A percentile compares a stretch with the other conserved stretches of the same genome.
Evolutionary conservation across 2,797 vertebrate genomes (phyloP).

Genomic region (Microctenopoma stevenorrisi): DNA sequence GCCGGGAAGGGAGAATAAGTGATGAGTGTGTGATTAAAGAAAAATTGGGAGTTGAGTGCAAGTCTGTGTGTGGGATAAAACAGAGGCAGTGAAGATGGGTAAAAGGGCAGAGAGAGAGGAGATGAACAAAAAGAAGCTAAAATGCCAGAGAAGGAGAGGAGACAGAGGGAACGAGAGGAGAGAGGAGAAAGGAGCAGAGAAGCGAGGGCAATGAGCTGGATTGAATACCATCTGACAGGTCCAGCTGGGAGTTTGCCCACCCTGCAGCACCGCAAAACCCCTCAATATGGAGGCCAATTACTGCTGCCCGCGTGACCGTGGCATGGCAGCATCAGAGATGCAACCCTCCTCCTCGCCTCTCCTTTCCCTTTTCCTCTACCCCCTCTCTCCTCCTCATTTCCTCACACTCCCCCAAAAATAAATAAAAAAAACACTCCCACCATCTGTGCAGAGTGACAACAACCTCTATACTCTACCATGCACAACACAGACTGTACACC

Average conservation of each 20-base stretch:
- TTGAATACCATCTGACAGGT: slow-evolving; percentile 88
- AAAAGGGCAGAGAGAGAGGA: slow-evolving; percentile 30
- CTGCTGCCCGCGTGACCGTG: slow-evolving; percentile 86
- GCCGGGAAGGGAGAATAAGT: slow-evolving; percentile 48
- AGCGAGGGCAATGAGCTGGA: slow-evolving; percentile 86
- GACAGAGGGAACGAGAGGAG: slow-evolving; percentile 57
- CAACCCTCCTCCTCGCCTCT: slow-evolving; percentile 61
- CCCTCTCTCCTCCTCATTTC: slow-evolving; percentile 42
- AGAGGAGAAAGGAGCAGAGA: slow-evolving; percentile 66
- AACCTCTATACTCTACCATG: slow-evolving; percentile 81
- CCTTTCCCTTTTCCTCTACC: slow-evolving; percentile 39
- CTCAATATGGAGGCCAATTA: slow-evolving; percentile 89
- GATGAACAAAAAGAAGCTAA: slow-evolving; percentile 61
- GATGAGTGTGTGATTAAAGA: slow-evolving; percentile 45
- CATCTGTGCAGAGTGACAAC: slow-evolving; percentile 87
- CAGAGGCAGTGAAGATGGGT: slow-evolving; percentile 41
- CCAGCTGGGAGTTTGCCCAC: slow-evolving; percentile 87
- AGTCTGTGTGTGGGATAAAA: slow-evolving; percentile 60
- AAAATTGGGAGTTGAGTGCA: slow-evolving; percentile 35
- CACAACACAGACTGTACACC: slow-evolving; percentile 71
- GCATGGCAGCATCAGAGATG: slow-evolving; percentile 80
- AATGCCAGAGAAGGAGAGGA: slow-evolving; percentile 61
- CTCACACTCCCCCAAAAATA: slow-evolving; percentile 43
- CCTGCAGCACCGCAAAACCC: slow-evolving; percentile 84
- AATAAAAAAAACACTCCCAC: slow-evolving; percentile 75